phyloP scores from a whole-genome alignment of 2,888 invertebrate genomes.

The Epistrophella euchroma region DNA sequence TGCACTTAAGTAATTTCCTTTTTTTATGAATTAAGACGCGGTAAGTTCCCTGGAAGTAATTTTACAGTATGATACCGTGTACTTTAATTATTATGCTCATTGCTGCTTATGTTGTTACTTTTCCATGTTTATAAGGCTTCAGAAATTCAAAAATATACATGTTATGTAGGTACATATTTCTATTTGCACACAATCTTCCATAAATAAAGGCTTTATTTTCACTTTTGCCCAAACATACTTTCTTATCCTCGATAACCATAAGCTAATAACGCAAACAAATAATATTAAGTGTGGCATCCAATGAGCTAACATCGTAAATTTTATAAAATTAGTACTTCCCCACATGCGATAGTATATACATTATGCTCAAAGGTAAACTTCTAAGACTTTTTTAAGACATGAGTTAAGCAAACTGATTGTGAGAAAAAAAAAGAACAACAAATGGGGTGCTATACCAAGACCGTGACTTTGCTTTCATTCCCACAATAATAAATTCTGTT shows the following conservation, averaged over 20 bases:
- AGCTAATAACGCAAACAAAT: slow-evolving; percentile 30
- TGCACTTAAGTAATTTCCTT: too few species aligned
- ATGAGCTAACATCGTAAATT: slow-evolving; percentile 68
- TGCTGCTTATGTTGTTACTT: too few species aligned
- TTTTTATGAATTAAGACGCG: too few species aligned
- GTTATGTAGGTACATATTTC: background rate
- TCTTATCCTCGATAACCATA: slow-evolving; percentile 11
- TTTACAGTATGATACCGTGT: too few species aligned
- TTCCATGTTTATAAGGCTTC: too few species aligned
- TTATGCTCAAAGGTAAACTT: slow-evolving; percentile 47
- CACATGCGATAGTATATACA: slow-evolving; percentile 47
- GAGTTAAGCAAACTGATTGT: slow-evolving; percentile 16
- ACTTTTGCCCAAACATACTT: background rate
- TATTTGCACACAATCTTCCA: background rate
- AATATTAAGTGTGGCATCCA: slow-evolving; percentile 53
- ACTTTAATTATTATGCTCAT: too few species aligned
- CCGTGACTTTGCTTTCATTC: slow-evolving; percentile 56
- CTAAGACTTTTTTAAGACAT: slow-evolving; percentile 27
- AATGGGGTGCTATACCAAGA: slow-evolving; percentile 36
- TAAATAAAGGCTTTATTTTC: slow-evolving; percentile 17
- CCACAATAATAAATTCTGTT: slow-evolving; percentile 42
- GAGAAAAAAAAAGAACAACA: background rate
- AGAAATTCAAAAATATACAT: too few species aligned
- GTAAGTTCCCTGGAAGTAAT: too few species aligned
- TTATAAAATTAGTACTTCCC: slow-evolving; percentile 65